Base-by-base conservation (phyloP, 2,888 invertebrate species). In the Euproctis similis region DNA sequence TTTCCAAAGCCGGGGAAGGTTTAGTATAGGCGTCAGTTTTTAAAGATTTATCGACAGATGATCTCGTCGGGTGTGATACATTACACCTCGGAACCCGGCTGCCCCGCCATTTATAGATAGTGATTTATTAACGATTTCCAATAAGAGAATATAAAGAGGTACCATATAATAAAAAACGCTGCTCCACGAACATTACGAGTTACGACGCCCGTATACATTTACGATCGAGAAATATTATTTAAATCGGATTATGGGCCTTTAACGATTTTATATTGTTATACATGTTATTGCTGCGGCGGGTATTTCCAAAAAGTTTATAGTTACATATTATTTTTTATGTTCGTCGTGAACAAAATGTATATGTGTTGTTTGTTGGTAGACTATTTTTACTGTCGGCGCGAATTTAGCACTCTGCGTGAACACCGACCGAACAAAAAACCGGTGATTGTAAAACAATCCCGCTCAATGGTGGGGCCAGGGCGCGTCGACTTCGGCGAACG, bases 61-160 rank as follows among this genome's bases (percentile, higher is more conserved):
- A 57, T 52, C 40, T 52, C 49, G 50, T 44, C n/a, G 50, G 54
- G 62, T 57, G 67, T 62, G 69, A 72, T 65, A 61, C 63, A 61
- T 58, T 57, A 62, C 68, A 62, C 65, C 60, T 62, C 44, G 47
- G 46, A 56, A 56, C 54, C 55, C n/a, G n/a, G 52, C 53, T 56
- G 57, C 47, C 46, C 53, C 46, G 44, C 50, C 53, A 51, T 63
- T 61, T 64, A 63, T 59, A 57, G 49, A 45, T 43, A 35, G 45
- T 65, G 63, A 70, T 75, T 75, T 75, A 77, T 74, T 49, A 65
- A 58, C 37, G 49, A 62, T 52, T 60, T 64, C 62, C 68, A 61
- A 75, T 70, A 73, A 70, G 73, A 71, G n/a, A n/a, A n/a, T n/a
- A 61, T 69, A 66, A 68, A 55, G 46, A 57, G 59, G 64, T 60